phyloP scores from a whole-genome alignment of 2,113 vertebrate genomes.

The Chionis minor region DNA sequence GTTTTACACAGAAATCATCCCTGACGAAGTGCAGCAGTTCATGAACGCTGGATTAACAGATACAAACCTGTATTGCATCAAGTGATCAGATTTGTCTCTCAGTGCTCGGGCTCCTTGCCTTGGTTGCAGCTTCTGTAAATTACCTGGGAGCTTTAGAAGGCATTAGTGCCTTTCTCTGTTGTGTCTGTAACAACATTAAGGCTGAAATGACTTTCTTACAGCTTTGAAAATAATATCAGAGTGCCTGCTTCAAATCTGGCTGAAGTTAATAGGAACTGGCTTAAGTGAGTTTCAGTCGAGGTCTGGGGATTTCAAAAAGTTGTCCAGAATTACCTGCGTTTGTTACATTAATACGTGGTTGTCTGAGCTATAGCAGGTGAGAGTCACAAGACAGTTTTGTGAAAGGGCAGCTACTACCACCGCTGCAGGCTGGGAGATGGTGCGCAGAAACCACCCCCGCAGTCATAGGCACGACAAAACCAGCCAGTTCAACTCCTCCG shows the following conservation, averaged over 20 bases:
- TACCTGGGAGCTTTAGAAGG: not conserved
- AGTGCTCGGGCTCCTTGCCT: not conserved
- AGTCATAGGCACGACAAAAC: accelerated
- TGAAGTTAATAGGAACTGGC: constrained; percentile 1
- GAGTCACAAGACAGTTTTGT: not conserved
- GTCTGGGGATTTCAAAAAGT: not conserved
- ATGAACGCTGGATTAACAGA: not conserved
- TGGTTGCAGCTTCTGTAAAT: not conserved
- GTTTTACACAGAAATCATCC: not conserved
- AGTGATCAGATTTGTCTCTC: not conserved
- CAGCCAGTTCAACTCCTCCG: not conserved
- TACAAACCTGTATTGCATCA: constrained; percentile 5
- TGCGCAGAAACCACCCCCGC: not conserved
- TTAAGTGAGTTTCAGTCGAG: not conserved
- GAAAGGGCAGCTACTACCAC: not conserved
- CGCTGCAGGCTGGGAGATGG: accelerated
- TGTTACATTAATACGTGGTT: accelerated
- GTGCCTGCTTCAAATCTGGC: not conserved
- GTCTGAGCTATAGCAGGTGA: not conserved
- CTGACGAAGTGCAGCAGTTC: not conserved
- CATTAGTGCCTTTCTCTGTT: not conserved
- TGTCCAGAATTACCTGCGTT: not conserved
- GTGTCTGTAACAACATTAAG: not conserved
- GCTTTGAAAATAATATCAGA: not conserved
- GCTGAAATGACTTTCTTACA: not conserved